phyloP scores from a whole-genome alignment of 2,797 vertebrate genomes.

The Salmo trutta region DNA sequence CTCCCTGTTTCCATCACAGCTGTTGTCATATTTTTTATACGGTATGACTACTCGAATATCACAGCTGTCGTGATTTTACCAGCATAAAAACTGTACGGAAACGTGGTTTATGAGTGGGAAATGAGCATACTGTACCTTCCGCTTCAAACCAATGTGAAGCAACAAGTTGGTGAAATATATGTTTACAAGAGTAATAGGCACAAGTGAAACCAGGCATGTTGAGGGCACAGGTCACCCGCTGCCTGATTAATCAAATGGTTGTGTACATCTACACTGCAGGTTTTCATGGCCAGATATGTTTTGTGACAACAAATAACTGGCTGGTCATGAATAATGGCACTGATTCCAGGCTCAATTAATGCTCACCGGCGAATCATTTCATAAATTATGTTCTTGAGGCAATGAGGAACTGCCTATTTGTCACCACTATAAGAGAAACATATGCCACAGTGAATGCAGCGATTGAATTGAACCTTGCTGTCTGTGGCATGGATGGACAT shows the following conservation, averaged over 20 bases:
- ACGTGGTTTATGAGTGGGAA: too few species aligned
- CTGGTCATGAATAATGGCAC: constrained; percentile 61
- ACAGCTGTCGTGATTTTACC: too few species aligned
- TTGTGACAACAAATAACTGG: constrained; percentile 63
- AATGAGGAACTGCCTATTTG: constrained; percentile 28
- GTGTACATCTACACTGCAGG: constrained; percentile 43
- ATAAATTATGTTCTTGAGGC: constrained; percentile 41
- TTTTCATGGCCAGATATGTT: constrained; percentile 24
- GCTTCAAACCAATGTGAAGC: too few species aligned
- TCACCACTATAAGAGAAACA: constrained; percentile 6
- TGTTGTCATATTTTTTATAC: too few species aligned
- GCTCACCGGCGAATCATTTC: constrained; percentile 38
- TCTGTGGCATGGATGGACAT: not conserved
- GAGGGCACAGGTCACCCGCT: constrained; percentile 6
- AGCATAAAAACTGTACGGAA: too few species aligned
- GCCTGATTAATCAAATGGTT: constrained; percentile 44
- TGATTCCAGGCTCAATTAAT: constrained; percentile 40
- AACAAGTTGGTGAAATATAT: not conserved
- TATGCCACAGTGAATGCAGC: not conserved
- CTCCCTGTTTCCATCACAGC: too few species aligned
- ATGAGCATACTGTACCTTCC: too few species aligned
- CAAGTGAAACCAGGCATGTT: constrained; percentile 21
- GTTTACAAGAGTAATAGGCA: constrained; percentile 30
- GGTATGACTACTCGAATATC: too few species aligned
- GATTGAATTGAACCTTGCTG: not conserved